Base-by-base conservation (phyloP, 2,113 vertebrate species). In the Clarias batrachus region DNA sequence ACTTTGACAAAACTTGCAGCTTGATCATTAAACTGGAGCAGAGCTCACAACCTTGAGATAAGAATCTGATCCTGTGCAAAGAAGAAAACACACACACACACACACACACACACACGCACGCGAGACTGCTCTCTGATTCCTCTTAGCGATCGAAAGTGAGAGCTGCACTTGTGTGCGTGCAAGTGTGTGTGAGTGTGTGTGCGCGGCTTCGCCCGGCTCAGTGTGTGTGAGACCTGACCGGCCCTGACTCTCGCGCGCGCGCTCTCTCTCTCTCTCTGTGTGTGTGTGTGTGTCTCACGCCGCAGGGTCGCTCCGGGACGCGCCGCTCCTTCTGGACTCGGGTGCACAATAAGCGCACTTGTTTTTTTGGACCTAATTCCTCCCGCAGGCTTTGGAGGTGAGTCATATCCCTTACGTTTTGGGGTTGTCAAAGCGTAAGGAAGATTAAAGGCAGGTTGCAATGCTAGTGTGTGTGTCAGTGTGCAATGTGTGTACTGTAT, bases 221-320 rank as follows among this genome's bases (percentile, higher is more conserved):
- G 88, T 89, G 90, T 89, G 90, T 90, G 87, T 91, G 91, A 92
- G 90, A 76, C 48, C 74, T 86, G 60, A 87, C 66, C 83, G 60
- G 84, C 84, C 77, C 37, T 86, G 48, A 73, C 79, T 74, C 90
- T 79, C 33, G 2, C 33, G 33, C 33, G 33, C 33, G 33, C 33
- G 33, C 33, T 1, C 17, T n/a, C 70, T 68, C 89, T 78, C 14
- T 27, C 4, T 41, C 4, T 41, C 3, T 37, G 37, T 37, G 41
- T 48, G 41, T 48, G 48, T 48, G 48, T 48, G 48, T 48, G 48
- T 48, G 48, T 48, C 71, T 91, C 90, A 88, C 91, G 91, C 92
- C 86, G 85, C 86, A 85, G 92, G 94, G 93, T 95, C 93, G 94
- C 92, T 91, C 89, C 93, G 93, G 94, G 94, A 91, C 93, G 92